These are phyloP conservation scores for Galagoides demidoff DNA, from an alignment of 2,797 vertebrate species.

Conservation along the genomic window DNA sequence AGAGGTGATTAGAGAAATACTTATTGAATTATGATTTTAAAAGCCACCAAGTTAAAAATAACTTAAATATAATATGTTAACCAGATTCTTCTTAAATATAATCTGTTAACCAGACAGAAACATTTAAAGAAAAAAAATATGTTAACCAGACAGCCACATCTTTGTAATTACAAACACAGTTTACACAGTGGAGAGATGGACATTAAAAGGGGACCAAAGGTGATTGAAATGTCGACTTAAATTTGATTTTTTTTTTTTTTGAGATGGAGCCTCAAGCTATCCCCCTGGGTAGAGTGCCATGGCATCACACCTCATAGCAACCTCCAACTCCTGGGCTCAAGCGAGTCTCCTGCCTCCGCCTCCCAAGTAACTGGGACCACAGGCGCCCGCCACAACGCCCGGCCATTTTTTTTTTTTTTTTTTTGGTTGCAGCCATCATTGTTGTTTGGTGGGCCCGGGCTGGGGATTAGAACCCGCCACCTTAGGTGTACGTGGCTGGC, in stretches of 20 bases:
- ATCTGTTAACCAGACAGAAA: constrained; percentile 20
- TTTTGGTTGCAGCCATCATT: too few relatives aligned
- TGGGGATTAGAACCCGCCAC: too few relatives aligned
- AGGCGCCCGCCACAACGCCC: too few relatives aligned
- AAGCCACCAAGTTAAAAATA: background rate
- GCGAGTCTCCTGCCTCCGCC: too few relatives aligned
- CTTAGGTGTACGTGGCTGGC: too few relatives aligned
- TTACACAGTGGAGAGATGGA: background rate
- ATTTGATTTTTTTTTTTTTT: constrained; percentile 44
- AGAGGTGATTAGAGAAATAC: background rate
- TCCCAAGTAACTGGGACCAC: too few relatives aligned
- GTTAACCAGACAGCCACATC: background rate
- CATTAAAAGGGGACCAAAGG: background rate
- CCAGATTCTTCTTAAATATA: background rate
- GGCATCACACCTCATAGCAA: too few relatives aligned
- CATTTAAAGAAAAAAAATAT: background rate
- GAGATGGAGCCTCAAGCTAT: too few relatives aligned
- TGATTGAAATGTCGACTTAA: background rate
- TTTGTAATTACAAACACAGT: constrained; percentile 17
- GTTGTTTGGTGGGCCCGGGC: too few relatives aligned
- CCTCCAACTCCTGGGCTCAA: too few relatives aligned
- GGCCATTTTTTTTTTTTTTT: too few relatives aligned
- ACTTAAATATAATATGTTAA: constrained; percentile 33
- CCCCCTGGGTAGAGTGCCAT: too few relatives aligned
- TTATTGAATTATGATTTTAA: background rate